Conservation (phyloP, 2,797 vertebrate genomes). For the Micrastur ruficollis region DNA sequence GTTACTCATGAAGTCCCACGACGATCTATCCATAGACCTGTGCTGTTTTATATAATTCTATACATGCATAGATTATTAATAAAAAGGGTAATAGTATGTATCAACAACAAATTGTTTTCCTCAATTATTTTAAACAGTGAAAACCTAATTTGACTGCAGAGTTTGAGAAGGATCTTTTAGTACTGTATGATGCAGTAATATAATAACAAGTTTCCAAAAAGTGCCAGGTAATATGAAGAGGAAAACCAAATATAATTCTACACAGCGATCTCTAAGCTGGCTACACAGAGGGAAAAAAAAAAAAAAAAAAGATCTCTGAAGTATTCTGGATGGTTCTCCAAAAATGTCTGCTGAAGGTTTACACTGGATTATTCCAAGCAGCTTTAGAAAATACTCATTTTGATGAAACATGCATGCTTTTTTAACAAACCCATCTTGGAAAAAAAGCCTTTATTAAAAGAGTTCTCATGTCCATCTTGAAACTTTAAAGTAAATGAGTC, state of each 20-base stretch:
- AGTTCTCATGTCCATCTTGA: background rate
- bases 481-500: background rate
- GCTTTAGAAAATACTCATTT: background rate
- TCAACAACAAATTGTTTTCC: background rate
- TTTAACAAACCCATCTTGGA: background rate
- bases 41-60: background rate
- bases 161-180: background rate
- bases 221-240: background rate
- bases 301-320: background rate
- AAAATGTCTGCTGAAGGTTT: background rate
- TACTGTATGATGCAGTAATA: background rate
- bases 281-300: background rate
- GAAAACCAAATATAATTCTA: background rate
- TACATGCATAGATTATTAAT: background rate
- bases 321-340: background rate
- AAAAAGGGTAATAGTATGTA: background rate
- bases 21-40: background rate
- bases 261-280: background rate
- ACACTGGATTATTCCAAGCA: background rate
- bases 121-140: background rate
- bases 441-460: background rate
- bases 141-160: background rate
- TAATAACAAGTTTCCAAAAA: background rate
- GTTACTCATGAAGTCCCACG: background rate
- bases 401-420: background rate